Evolutionary conservation across 2,888 invertebrate genomes (phyloP), one percentile per base, ranked within the genome.

Genomic region (Drosophila quasianomalipes): DNA sequence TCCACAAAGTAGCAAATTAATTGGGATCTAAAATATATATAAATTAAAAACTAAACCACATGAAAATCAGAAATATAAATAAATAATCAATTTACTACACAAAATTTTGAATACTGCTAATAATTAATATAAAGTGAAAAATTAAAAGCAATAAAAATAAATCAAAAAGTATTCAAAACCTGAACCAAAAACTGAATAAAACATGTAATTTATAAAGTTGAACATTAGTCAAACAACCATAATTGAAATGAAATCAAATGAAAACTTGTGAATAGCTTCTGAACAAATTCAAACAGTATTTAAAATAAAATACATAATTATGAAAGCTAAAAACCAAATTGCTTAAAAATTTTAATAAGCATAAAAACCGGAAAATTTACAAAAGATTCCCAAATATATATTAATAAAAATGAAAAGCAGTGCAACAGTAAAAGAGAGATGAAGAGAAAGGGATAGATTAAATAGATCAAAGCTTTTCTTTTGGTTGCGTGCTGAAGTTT

Each of bases 391-490:
- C 14, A 41, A n/a, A 22, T 28, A 70, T 28, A 70, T 54, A n/a
- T n/a, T 37, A 7, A n/a, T 14, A 30, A 35, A 31, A 53, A n/a
- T 19, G 19, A 31, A 22, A 10, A 58, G 49, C 49, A n/a, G 39
- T 39, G 28, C 28, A 37, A 9, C 49, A 22, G 39, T 12, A 33
- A 33, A 44, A 22, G 9, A 10, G 4, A 54, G 1, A 16, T 12
- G 6, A 22, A 22, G 30, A 30, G 28, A 39, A 16, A 12, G 4
- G 4, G 1, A 37, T 16, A 28, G 16, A 22, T 37, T 28, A 22
- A 81, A 65, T 51, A 57, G 62, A 73, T 81, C 69, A 78, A 81
- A 78, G 63, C 47, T 37, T 58, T 69, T 49, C 52, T 47, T 47
- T 55, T 54, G 49, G n/a, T 44, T 41, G 31, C 30, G 57, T 52